phyloP scores from a whole-genome alignment of 2,888 invertebrate genomes.

The Ptychoptera albimana region DNA sequence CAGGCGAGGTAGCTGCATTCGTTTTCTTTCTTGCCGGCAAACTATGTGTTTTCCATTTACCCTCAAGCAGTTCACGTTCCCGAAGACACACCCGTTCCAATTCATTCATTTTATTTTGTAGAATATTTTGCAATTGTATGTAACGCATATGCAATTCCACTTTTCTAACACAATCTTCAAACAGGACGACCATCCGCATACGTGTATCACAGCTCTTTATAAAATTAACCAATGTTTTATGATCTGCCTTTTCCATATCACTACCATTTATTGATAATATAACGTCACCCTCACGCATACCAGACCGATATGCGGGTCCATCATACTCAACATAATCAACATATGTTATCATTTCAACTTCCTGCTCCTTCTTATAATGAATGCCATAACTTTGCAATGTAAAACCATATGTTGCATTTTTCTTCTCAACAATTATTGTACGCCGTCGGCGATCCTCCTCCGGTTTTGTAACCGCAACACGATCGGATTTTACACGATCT shows the following conservation, averaged over 20 bases:
- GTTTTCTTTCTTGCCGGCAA: slow-evolving; percentile 72
- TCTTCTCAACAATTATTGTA: slow-evolving; percentile 84
- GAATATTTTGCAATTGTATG: slow-evolving; percentile 69
- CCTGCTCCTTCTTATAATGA: slow-evolving; percentile 84
- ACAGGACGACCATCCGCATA: slow-evolving; percentile 91
- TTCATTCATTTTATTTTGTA: slow-evolving; percentile 73
- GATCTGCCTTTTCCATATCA: slow-evolving; percentile 89
- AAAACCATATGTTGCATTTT: slow-evolving; percentile 83
- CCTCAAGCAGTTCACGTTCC: slow-evolving; percentile 68
- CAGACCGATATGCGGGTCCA: slow-evolving; percentile 81
- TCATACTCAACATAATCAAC: slow-evolving; percentile 91
- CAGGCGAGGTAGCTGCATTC: slow-evolving; percentile 33
- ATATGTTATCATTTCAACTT: slow-evolving; percentile 92
- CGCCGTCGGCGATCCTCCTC: slow-evolving; percentile 77
- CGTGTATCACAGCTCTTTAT: slow-evolving; percentile 78
- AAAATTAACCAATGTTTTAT: slow-evolving; percentile 79
- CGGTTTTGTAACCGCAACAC: slow-evolving; percentile 49
- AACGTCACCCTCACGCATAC: slow-evolving; percentile 92
- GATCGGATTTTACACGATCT: slow-evolving; percentile 45
- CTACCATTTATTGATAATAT: slow-evolving; percentile 92
- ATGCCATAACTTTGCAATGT: slow-evolving; percentile 95
- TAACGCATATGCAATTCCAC: slow-evolving; percentile 56
- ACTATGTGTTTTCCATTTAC: slow-evolving; percentile 82
- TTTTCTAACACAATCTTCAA: slow-evolving; percentile 92
- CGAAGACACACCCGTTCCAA: slow-evolving; percentile 64